Evolutionary conservation across 2,797 vertebrate genomes (phyloP), one percentile per base, ranked within the genome.

Genomic region (Otus scops): DNA sequence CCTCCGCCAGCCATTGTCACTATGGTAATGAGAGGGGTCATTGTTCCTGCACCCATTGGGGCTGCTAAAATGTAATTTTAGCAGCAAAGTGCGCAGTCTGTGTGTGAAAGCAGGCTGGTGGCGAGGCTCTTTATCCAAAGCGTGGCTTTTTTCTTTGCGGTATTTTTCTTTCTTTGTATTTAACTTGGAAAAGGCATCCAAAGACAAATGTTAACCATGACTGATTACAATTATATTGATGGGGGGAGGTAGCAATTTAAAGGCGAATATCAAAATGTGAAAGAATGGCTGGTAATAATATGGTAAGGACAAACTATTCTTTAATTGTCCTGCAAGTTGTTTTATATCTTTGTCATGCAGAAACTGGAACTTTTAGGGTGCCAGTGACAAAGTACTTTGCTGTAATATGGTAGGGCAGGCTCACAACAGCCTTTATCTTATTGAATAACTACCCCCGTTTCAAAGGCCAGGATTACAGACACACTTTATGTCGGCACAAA

Each of bases 171-270:
- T 74, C 95, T 96, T 96, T 95, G 95, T 93, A 83, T 95, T 95
- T 79, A 63, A 89, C 88, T 95, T 87, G 95, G 90, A 96, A 97
- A 96, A 96, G 94, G 94, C 91, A 76, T 57, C 94, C 91, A 87
- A 79, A 88, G 80, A 95, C 93, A 96, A 96, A 96, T 74, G 94
- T 82, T 85, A 79, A 57, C 83, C 7, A 1, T 82, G 90, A 79
- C 93, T 94, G 89, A 92, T 95, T 95, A 77, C 96, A 95, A 91
- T 94, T 79, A 94, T 92, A 96, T 94, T 89, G 95, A 92, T 93
- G 93, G 92, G 75, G 75, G 93, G 89, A 94, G 94, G 95, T 57
- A 93, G 96, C 92, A 96, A 93, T 96, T 96, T 95, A 50, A 94
- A 41, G 63, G 92, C 39, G 3, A 92, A 87, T 96, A 95, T 95